Conservation (phyloP, 2,113 vertebrate species). For the Oceanodroma tethys region DNA sequence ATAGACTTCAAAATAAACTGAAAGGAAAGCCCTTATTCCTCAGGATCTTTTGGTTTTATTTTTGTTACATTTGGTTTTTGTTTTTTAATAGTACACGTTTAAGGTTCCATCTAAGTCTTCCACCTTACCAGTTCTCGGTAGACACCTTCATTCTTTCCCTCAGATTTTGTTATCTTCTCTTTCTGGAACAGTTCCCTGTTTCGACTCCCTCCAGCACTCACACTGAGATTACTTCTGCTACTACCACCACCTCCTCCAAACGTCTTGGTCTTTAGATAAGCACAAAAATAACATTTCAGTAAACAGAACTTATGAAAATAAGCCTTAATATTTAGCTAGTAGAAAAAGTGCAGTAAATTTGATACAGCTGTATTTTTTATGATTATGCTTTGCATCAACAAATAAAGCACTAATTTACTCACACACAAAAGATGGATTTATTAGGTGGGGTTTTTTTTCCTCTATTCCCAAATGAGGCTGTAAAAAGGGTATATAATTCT, state of each 20-base stretch:
- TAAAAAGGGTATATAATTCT: conserved; percentile 12
- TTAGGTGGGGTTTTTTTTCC: neutral
- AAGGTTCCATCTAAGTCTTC: neutral
- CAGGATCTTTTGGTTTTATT: neutral
- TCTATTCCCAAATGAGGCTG: neutral
- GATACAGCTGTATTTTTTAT: neutral
- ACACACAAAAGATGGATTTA: neutral
- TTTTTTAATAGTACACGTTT: neutral
- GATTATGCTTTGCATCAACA: neutral
- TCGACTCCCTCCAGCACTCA: conserved; percentile 74
- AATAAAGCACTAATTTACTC: conserved; percentile 12
- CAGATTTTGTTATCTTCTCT: conserved; percentile 80
- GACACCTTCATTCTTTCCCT: conserved; percentile 87
- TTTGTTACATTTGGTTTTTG: neutral
- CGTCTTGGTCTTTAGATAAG: conserved; percentile 81
- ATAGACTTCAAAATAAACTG: neutral
- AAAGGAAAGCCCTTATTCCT: neutral
- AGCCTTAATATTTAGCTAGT: neutral
- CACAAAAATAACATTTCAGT: conserved; percentile 21
- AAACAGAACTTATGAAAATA: conserved; percentile 33
- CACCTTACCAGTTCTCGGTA: conserved; percentile 91
- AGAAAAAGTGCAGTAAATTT: neutral
- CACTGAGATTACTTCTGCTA: conserved; percentile 87
- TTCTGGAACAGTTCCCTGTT: conserved; percentile 84
- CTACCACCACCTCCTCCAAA: conserved; percentile 93